phyloP scores from a whole-genome alignment of 2,113 vertebrate species.

The Pungitius pungitius region DNA sequence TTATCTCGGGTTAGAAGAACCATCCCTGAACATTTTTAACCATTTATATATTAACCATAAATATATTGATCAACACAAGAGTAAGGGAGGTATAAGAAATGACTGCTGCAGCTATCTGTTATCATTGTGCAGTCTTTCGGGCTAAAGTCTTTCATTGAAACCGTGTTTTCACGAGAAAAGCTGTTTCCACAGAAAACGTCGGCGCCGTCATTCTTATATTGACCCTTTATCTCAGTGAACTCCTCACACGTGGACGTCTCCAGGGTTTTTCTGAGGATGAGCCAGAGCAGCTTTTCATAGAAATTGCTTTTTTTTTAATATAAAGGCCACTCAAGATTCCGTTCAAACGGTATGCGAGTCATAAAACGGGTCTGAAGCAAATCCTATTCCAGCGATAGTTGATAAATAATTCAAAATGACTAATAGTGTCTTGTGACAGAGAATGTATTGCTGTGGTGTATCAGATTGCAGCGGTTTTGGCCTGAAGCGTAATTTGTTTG shows the following conservation, averaged over 20 bases:
- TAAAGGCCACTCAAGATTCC: conserved; percentile 46
- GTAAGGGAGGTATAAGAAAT: background rate
- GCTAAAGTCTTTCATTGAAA: conserved; percentile 2
- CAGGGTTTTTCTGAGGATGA: conserved; percentile 27
- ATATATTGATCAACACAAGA: conserved; percentile 3
- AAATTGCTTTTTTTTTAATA: conserved; percentile 23
- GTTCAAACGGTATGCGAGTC: conserved; percentile 41
- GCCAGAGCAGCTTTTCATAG: conserved; percentile 34
- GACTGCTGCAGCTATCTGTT: conserved; percentile 15
- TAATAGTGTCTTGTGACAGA: conserved; percentile 76
- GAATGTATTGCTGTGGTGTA: conserved; percentile 72
- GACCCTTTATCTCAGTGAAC: conserved; percentile 31
- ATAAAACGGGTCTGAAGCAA: conserved; percentile 62
- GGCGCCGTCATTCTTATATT: conserved; percentile 18
- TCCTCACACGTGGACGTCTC: conserved; percentile 24
- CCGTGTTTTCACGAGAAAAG: conserved; percentile 17
- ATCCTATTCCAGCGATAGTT: conserved; percentile 72
- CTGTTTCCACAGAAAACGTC: conserved; percentile 10
- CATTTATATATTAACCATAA: background rate
- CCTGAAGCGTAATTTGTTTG: conserved; percentile 81
- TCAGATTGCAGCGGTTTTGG: conserved; percentile 75
- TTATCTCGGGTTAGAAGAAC: background rate
- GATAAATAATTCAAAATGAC: conserved; percentile 83
- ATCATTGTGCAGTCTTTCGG: background rate
- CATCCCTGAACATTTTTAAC: background rate